Evolutionary conservation across 1,140 invertebrate species (phyloP).

Genomic region (Thaumetopoea pityocampa): DNA sequence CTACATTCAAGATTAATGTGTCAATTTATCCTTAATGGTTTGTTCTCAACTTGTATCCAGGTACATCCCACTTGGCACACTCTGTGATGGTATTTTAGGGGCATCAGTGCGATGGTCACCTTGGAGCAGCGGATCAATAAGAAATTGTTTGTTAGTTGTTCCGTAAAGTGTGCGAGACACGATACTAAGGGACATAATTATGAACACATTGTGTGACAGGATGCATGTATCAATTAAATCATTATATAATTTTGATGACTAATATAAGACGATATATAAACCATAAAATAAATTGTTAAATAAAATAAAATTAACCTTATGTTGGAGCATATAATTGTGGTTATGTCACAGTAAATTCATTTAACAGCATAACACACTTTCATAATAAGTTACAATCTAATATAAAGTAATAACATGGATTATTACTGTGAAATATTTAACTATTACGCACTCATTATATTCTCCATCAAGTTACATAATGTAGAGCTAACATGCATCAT

Average conservation of each 20-base stretch:
- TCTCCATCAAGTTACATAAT: constrained; percentile 5
- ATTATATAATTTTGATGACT: constrained; percentile 11
- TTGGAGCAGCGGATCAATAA: constrained; percentile 12
- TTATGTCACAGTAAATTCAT: no score
- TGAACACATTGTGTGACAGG: constrained; percentile 68
- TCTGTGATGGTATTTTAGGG: constrained; percentile 50
- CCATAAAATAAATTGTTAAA: constrained; percentile 12
- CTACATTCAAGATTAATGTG: constrained; percentile 35
- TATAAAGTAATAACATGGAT: no score
- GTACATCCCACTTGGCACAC: constrained; percentile 71
- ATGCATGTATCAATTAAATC: constrained; percentile 58
- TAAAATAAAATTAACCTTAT: constrained; percentile 2
- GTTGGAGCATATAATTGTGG: constrained; percentile 5
- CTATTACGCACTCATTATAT: no score
- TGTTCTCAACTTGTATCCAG: constrained; percentile 46
- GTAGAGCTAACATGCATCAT: constrained; percentile 16
- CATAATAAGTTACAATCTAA: no score
- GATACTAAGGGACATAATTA: constrained; percentile 9
- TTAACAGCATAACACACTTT: no score
- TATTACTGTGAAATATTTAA: no score
- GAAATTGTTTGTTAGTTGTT: constrained; percentile 4
- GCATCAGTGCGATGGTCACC: constrained; percentile 28
- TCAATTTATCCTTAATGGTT: constrained; percentile 36
- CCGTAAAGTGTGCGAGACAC: constrained; percentile 12
- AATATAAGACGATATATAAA: constrained; percentile 11